phyloP scores from a whole-genome alignment of 2,888 invertebrate genomes.

The Drosophila mimica region DNA sequence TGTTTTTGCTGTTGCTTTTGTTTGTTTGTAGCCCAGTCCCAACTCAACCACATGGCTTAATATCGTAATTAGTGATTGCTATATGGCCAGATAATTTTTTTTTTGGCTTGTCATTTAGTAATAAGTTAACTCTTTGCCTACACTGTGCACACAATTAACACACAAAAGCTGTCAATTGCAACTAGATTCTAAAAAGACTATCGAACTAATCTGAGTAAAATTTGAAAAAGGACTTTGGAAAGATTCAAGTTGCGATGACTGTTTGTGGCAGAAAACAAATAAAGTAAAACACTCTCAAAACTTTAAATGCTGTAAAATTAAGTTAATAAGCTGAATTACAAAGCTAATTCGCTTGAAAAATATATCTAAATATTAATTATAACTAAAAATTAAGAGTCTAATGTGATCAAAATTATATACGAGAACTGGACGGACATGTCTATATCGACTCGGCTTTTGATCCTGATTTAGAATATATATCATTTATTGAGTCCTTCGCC shows the following conservation, averaged over 20 bases:
- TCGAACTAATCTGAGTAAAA: neutral
- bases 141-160: conserved; percentile 10
- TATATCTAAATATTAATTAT: neutral
- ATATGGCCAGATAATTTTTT: conserved; percentile 32
- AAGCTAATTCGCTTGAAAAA: neutral
- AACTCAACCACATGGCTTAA: conserved; percentile 49
- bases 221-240: neutral
- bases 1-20: conserved; percentile 17
- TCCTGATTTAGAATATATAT: neutral
- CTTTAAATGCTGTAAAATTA: neutral
- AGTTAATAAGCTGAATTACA: neutral
- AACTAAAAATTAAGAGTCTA: neutral
- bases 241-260: neutral
- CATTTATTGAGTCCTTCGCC: neutral
- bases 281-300: neutral
- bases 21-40: conserved; percentile 10
- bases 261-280: neutral
- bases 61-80: conserved; percentile 56
- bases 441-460: neutral
- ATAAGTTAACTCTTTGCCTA: conserved; percentile 30
- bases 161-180: neutral
- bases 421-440: rapidly evolving
- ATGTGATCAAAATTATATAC: neutral
- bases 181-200: neutral
- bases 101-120: conserved; percentile 13